Evolutionary conservation across 1,140 invertebrate genomes (phyloP), one percentile per base, ranked within the genome.

Genomic region (Papilio aristodemus): DNA sequence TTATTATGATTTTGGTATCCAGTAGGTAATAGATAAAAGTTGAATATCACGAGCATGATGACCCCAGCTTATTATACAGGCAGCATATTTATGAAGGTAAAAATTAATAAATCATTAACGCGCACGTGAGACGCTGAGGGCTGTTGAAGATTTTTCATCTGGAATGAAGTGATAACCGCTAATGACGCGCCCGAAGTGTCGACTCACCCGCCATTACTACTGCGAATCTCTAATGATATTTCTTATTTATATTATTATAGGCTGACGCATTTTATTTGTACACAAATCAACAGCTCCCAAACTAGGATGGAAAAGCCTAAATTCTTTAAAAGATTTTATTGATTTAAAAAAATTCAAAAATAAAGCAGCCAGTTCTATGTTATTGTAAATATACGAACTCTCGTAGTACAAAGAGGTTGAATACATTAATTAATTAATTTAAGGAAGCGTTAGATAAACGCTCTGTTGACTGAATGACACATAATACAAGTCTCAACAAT

Each of bases 131-230:
- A 67, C 75, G 73, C 57, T 73, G 74, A 86, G 87, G 79, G 84
- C 80, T 86, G 88, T 91, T 91, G 84, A 91, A 89, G 81, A 81
- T 89, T 91, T 89, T 89, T 91, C 89, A 91, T 77, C 83, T 83
- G 89, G 89, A 91, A 91, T 91, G 87, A 86, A 91, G 89, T 91
- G 89, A 91, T 91, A 91, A 91, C 87, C 86, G 83, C 86, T 91
- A 91, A 91, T 89, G 89, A 87, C 86, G 74, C 73, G 77, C 78
- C 74, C 71, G 71, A 83, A 81, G 66, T 77, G 87, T 81, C 83
- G 81, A 89, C 84, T 91, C 89, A 91, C 86, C 81, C 79, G 74
- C 75, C 73, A 79, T 70, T 78, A 68, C 46, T 19, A 54, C 46
- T 54, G 46, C 19, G 22, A 50, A 50, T 4, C 46, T 54, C 46